Base-by-base conservation (phyloP, 1,140 invertebrate species). In the Choristoneura fumiferana region DNA sequence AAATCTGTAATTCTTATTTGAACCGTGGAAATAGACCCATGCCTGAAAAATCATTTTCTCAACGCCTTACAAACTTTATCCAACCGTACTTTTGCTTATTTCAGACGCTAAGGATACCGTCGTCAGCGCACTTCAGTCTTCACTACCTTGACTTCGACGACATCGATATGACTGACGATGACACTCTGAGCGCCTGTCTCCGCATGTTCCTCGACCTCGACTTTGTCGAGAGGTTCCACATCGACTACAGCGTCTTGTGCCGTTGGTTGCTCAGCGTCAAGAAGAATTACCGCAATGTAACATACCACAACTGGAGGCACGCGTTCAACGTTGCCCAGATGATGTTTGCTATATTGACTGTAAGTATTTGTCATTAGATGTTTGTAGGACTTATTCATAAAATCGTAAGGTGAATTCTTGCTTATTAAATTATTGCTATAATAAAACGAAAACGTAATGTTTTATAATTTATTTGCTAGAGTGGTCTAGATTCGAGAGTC, bases 261-360 rank as follows among this genome's bases (percentile, higher is more conserved):
- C 92, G 96, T 61, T 98, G 97, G 97, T 89, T 98, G 18, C 91
- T 97, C 43, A 97, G 96, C 72, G 97, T 99, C 4, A 98, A 98
- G 90, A 99, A 98, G 84, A 99, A 99, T 87, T 99, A 99, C 89
- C 92, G 98, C 52, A 96, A 97, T 78, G 97, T 99, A 10, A 97
- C 95, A 8, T 99, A 99, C 80, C 98, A 99, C 84, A 99, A 98
- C 86, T 99, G 97, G 97, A 92, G 97, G 77, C 97, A 98, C 84
- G 97, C 97, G 34, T 98, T 98, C 88, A 98, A 98, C 82, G 97
- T 98, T 35, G 96, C 96, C 2, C 97, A 98, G 85, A 97, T 97
- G 94, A 98, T 98, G 97, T 98, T 98, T 87, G 93, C 96, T 37
- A 98, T 98, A 78, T 86, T 97, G 40, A 97, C 94, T 54, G 96